A percentile compares a stretch with the other conserved stretches of the same genome.
These are phyloP conservation scores for Xiphydria camelus DNA, from an alignment of 2,888 invertebrate species.

Conservation along the genomic window DNA sequence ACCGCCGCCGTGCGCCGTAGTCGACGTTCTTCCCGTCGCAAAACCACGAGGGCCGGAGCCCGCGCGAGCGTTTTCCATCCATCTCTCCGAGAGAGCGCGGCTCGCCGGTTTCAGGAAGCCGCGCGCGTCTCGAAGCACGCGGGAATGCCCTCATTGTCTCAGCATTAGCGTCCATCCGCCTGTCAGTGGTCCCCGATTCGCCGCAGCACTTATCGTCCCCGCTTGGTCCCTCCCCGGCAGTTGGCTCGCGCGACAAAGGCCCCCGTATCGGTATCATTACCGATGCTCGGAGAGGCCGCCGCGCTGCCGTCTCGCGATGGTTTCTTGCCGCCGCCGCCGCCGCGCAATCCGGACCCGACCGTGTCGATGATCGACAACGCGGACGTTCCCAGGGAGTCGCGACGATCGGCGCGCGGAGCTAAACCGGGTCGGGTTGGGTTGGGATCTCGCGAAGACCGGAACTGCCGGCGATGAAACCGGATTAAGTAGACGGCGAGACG, in stretches of 20 bases:
- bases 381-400: too few relatives aligned
- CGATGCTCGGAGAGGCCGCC: slow-evolving; percentile 13
- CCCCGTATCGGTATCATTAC: slow-evolving; percentile 14
- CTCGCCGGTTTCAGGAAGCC: not conserved
- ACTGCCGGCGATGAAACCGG: too few relatives aligned
- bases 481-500: not conserved
- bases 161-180: slow-evolving; percentile 32
- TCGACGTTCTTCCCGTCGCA: not conserved
- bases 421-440: too few relatives aligned
- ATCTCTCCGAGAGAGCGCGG: not conserved
- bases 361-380: too few relatives aligned
- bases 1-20: not conserved
- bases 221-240: too few relatives aligned
- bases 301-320: slow-evolving; percentile 7
- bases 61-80: not conserved
- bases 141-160: slow-evolving; percentile 35
- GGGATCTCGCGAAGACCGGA: too few relatives aligned
- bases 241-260: too few relatives aligned
- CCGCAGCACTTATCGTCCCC: slow-evolving; percentile 36
- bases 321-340: too few relatives aligned
- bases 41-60: not conserved
- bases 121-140: slow-evolving; percentile 28
- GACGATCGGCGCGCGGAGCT: too few relatives aligned
- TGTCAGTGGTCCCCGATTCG: slow-evolving; percentile 41
- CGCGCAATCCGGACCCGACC: too few relatives aligned